Evolutionary conservation across 2,888 invertebrate genomes (phyloP).

Genomic region (Sepioteuthis lessoniana): DNA sequence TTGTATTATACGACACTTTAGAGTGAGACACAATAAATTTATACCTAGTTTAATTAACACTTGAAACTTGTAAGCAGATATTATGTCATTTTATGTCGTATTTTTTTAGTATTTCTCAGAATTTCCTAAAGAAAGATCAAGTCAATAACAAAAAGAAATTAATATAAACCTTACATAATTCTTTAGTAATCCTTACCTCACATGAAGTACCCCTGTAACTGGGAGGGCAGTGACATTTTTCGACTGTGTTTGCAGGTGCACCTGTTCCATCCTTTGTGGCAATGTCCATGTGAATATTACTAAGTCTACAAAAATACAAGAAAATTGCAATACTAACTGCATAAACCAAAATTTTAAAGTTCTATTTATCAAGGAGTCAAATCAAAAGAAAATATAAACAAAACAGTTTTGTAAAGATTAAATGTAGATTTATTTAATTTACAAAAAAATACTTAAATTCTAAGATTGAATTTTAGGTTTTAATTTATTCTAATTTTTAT

Average conservation of each 20-base stretch:
- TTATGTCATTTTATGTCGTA: too few species aligned
- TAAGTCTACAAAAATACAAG: conserved; percentile 62
- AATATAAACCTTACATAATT: neutral
- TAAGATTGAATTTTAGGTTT: too few species aligned
- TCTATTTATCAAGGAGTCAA: neutral
- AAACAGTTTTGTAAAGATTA: neutral
- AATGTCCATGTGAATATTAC: conserved; percentile 72
- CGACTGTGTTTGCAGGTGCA: conserved; percentile 77
- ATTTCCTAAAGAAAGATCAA: too few species aligned
- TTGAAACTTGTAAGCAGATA: too few species aligned
- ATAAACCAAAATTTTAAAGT: neutral
- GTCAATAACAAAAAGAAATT: neutral
- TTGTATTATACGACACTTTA: too few species aligned
- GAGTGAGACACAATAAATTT: too few species aligned
- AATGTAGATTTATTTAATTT: too few species aligned
- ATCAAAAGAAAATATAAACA: neutral
- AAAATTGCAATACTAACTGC: neutral
- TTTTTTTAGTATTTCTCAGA: too few species aligned
- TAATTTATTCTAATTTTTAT: too few species aligned
- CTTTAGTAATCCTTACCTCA: conserved; percentile 77
- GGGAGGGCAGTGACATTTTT: conserved; percentile 88
- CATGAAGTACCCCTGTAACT: conserved; percentile 90
- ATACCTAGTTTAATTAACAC: too few species aligned
- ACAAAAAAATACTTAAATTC: too few species aligned
- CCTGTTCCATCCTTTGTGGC: conserved; percentile 63